A percentile compares a stretch with the other conserved stretches of the same genome.
phyloP scores from a whole-genome alignment of 2,888 invertebrate genomes.

The Trichogramma evanescens region DNA sequence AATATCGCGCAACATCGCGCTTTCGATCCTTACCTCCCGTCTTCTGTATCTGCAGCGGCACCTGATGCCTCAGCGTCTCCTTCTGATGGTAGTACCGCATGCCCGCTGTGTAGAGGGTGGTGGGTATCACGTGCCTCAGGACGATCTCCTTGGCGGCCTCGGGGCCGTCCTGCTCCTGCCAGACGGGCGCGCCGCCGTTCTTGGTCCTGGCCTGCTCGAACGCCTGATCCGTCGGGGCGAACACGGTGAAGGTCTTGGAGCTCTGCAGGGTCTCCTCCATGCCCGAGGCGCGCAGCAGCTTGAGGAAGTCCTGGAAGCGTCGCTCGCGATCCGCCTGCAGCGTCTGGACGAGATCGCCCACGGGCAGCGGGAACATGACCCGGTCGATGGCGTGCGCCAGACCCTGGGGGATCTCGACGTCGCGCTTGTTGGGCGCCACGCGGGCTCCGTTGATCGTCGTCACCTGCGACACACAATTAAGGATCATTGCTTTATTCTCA shows the following conservation, averaged over 20 bases:
- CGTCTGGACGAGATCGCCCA: conserved; percentile 78
- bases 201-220: conserved; percentile 56
- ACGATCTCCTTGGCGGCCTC: conserved; percentile 63
- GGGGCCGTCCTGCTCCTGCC: conserved; percentile 40
- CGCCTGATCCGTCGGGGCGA: conserved; percentile 77
- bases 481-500: too few species aligned
- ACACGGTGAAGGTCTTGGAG: conserved; percentile 75
- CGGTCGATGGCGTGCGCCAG: conserved; percentile 77
- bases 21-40: conserved; percentile 61
- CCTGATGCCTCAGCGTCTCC: conserved; percentile 68
- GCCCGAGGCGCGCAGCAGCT: conserved; percentile 70
- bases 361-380: conserved; percentile 84
- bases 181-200: conserved; percentile 50
- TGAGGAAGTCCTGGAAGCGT: conserved; percentile 71
- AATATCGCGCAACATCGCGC: not conserved
- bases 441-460: conserved; percentile 82
- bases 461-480: conserved; percentile 48
- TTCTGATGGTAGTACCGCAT: conserved; percentile 82
- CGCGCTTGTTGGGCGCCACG: conserved; percentile 72
- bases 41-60: conserved; percentile 74
- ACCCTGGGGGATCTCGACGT: conserved; percentile 79
- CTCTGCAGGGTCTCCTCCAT: conserved; percentile 62
- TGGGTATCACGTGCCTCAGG: conserved; percentile 68
- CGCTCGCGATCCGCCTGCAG: conserved; percentile 76
- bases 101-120: conserved; percentile 76